Evolutionary conservation across 2,113 vertebrate genomes (phyloP).

Genomic region (Gracilinanus agilis): DNA sequence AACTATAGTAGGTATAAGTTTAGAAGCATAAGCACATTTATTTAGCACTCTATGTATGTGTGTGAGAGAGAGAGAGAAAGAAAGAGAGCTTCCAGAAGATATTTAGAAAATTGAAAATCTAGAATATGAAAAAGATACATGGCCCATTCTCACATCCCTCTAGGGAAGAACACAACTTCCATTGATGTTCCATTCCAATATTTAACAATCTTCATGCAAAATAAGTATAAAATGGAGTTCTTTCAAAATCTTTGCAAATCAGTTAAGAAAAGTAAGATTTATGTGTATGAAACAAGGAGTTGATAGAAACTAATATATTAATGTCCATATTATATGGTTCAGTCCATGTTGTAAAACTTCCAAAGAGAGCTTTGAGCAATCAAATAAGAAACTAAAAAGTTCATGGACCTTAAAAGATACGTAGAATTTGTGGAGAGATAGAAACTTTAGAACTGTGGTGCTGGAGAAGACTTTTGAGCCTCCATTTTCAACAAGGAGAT

Average conservation of each 20-base stretch:
- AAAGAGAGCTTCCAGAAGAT: not conserved
- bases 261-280: not conserved
- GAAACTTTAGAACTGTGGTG: too few species aligned
- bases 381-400: not conserved
- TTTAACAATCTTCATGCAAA: not conserved
- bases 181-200: not conserved
- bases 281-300: not conserved
- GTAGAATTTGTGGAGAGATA: not conserved
- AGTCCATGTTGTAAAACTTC: not conserved
- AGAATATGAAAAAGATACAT: not conserved
- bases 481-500: too few species aligned
- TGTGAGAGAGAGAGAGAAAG: too few species aligned
- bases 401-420: not conserved
- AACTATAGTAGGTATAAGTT: slow-evolving; percentile 21
- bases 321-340: not conserved
- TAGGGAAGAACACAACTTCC: not conserved
- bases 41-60: too few species aligned
- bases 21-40: too few species aligned
- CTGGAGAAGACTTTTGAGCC: too few species aligned
- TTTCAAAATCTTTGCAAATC: not conserved
- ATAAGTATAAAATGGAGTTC: not conserved
- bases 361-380: not conserved
- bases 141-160: not conserved
- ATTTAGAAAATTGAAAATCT: not conserved
- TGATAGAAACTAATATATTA: not conserved